Evolutionary conservation across 1,140 invertebrate species (phyloP).

Genomic region (Harlomillsia oculata): DNA sequence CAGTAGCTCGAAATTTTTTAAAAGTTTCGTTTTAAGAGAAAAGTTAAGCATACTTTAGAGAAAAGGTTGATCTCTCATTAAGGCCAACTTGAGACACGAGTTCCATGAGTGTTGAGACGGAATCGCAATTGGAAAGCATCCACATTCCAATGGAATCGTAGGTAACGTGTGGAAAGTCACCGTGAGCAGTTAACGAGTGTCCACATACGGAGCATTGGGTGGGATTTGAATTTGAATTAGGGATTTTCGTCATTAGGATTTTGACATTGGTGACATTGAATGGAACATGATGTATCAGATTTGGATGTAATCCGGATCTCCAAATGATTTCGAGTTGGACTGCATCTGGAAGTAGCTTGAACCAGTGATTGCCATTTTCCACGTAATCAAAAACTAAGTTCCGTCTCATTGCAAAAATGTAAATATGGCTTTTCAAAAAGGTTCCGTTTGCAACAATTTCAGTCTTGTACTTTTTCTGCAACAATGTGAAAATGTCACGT

Average conservation of each 20-base stretch:
- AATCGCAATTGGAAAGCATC: neutral
- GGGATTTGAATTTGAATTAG: neutral
- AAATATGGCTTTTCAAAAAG: neutral
- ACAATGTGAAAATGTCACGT: neutral
- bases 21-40: neutral
- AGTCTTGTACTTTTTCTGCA: neutral
- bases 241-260: neutral
- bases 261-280: neutral
- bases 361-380: neutral
- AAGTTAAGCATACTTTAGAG: neutral
- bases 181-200: neutral
- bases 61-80: neutral
- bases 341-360: neutral
- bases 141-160: neutral
- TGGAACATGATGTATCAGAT: neutral
- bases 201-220: neutral
- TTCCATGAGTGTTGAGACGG: neutral
- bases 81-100: neutral
- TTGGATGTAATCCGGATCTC: neutral
- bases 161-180: neutral
- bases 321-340: neutral
- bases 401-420: slow-evolving; percentile 2
- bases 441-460: neutral
- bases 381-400: neutral
- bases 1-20: neutral